Evolutionary conservation across 1,140 invertebrate species (phyloP).

Genomic region (Asbolus verrucosus): DNA sequence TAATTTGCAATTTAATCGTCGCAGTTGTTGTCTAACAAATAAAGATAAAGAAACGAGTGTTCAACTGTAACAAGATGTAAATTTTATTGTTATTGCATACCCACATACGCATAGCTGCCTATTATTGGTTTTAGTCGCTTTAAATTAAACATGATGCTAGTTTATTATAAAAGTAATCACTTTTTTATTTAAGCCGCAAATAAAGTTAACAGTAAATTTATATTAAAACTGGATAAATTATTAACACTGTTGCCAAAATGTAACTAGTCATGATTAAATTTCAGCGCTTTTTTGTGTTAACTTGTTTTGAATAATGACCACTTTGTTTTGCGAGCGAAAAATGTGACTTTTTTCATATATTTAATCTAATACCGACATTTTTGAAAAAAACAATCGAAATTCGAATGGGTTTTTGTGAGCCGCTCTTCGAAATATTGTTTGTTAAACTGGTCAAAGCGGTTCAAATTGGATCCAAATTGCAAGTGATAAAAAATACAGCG

Average conservation of each 20-base stretch:
- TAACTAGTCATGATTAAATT: constrained; percentile 16
- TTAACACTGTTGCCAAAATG: constrained; percentile 1
- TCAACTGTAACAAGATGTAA: constrained; percentile 34
- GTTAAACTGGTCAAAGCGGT: no score
- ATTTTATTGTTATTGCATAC: constrained; percentile 30
- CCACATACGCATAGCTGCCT: constrained; percentile 8
- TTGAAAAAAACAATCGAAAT: no score
- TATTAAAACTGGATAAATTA: constrained; percentile 8
- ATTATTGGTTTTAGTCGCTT: constrained; percentile 24
- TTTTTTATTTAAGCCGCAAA: constrained; percentile 4
- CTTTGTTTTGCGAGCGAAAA: no score
- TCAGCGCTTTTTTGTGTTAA: background rate
- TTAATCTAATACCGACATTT: no score
- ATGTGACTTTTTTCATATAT: no score
- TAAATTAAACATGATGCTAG: constrained; percentile 8
- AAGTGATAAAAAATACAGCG: no score
- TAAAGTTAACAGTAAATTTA: constrained; percentile 7
- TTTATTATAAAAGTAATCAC: constrained; percentile 13
- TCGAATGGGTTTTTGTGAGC: no score
- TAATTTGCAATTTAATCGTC: constrained; percentile 12
- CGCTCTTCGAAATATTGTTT: no score
- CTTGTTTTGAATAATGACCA: no score
- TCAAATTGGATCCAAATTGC: no score
- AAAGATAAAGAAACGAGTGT: constrained; percentile 14
- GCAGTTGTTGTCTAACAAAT: constrained; percentile 4